These are phyloP conservation scores for Micrastur ruficollis DNA, from an alignment of 2,797 vertebrate genomes.

Conservation along the genomic window DNA sequence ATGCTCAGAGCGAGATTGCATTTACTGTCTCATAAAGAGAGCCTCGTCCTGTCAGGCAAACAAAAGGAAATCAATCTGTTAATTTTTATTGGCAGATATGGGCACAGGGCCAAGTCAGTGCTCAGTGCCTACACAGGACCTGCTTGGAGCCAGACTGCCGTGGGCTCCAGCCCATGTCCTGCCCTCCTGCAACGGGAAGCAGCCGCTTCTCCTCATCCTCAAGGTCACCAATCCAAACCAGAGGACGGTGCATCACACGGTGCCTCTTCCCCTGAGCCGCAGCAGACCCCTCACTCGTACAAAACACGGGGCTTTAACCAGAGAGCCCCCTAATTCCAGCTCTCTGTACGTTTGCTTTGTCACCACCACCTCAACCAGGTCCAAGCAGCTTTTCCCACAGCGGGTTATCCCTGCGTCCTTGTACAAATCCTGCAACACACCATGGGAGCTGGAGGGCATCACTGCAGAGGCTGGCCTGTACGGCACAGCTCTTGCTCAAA, in stretches of 20 bases:
- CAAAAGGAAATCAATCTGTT: conserved; percentile 81
- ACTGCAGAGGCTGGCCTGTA: fast-evolving
- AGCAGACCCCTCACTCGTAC: background rate
- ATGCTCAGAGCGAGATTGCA: conserved; percentile 70
- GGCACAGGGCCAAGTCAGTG: conserved; percentile 46
- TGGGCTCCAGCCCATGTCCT: background rate
- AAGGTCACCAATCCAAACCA: background rate
- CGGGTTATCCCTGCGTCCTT: background rate
- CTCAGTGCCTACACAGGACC: background rate
- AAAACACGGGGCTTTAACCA: background rate
- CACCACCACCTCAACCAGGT: fast-evolving
- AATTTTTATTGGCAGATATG: conserved; percentile 77
- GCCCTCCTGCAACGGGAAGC: background rate
- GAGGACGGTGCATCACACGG: too few relatives aligned
- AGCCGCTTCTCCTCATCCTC: background rate
- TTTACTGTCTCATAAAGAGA: conserved; percentile 75
- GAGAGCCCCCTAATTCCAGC: background rate
- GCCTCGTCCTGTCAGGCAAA: conserved; percentile 72
- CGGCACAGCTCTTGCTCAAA: background rate
- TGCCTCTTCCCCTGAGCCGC: background rate
- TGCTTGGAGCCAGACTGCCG: background rate
- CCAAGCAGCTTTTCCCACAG: background rate
- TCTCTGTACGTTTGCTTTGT: fast-evolving
- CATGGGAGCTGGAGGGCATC: background rate
- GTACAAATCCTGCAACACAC: background rate